Conservation (phyloP, 1,140 invertebrate species). For the Holcopasites calliopsidis region DNA sequence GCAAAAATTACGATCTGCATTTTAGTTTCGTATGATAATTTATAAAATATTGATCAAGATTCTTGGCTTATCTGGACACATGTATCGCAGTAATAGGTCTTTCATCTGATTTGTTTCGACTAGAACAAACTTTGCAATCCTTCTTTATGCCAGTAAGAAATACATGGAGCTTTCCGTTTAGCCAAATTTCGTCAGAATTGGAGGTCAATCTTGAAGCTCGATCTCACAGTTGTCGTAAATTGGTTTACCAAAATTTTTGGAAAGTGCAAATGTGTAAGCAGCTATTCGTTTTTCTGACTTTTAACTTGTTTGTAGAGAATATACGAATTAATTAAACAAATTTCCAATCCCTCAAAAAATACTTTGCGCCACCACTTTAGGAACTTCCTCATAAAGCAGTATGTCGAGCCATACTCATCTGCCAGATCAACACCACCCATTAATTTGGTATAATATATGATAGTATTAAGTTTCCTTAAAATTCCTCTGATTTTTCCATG, state of each 20-base stretch:
- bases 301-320: background rate
- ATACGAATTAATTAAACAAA: background rate
- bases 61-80: no score
- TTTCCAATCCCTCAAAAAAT: background rate
- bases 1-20: no score
- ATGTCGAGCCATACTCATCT: background rate
- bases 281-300: background rate
- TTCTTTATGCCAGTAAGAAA: constrained; percentile 2
- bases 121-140: constrained; percentile 22
- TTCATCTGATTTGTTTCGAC: constrained; percentile 10
- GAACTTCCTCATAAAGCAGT: background rate
- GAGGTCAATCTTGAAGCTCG: background rate
- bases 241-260: background rate
- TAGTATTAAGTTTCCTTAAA: background rate
- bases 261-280: no score
- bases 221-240: background rate
- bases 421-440: background rate
- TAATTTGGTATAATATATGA: background rate
- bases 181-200: background rate
- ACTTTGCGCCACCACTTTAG: background rate
- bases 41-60: no score
- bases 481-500: background rate
- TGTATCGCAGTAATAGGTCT: no score
- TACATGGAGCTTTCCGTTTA: constrained; percentile 16
- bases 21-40: no score